phyloP scores from a whole-genome alignment of 2,797 vertebrate genomes.

The Bryconaethiops microstoma region DNA sequence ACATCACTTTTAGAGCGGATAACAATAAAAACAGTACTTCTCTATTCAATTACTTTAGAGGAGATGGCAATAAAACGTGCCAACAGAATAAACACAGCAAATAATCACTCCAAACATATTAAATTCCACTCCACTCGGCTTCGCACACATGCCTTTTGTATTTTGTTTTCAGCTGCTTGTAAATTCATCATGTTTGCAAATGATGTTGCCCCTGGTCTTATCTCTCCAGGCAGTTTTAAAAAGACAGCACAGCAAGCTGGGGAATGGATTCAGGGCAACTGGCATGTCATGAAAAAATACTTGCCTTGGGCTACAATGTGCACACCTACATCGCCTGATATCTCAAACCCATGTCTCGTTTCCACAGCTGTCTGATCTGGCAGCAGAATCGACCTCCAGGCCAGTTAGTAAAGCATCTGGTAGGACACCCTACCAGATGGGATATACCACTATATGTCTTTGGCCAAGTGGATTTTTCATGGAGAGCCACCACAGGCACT shows the following conservation, averaged over 20 bases:
- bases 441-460: conserved; percentile 34
- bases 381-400: conserved; percentile 52
- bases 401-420: conserved; percentile 65
- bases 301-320: conserved; percentile 67
- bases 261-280: conserved; percentile 64
- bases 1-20: conserved; percentile 20
- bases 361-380: conserved; percentile 57
- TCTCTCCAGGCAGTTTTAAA: conserved; percentile 31
- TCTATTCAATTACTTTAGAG: conserved; percentile 41
- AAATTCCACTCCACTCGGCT: conserved; percentile 7
- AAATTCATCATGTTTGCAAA: conserved; percentile 36
- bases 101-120: conserved; percentile 26
- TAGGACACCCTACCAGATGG: conserved; percentile 46
- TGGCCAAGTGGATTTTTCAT: conserved; percentile 53
- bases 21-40: conserved; percentile 28
- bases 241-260: conserved; percentile 44
- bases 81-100: conserved; percentile 39
- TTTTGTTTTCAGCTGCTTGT: conserved; percentile 30
- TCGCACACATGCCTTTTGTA: not conserved
- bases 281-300: conserved; percentile 67
- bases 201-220: conserved; percentile 14
- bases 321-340: conserved; percentile 65
- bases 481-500: conserved; percentile 33
- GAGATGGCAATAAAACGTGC: conserved; percentile 34
- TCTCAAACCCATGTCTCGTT: conserved; percentile 70